phyloP scores from a whole-genome alignment of 2,888 invertebrate species.

The Strigamia maritima region DNA sequence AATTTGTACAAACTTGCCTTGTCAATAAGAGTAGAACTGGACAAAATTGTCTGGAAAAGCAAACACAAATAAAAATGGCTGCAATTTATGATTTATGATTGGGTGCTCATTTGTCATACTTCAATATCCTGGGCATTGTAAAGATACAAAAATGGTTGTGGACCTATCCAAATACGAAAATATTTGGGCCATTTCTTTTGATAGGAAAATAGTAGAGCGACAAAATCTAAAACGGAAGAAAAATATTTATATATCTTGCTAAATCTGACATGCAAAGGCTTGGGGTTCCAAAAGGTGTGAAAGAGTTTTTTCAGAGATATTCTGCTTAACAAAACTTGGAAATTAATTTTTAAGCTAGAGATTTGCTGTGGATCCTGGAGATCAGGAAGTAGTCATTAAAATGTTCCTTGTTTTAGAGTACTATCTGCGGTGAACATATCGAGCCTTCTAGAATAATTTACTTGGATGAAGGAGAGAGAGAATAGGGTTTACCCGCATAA shows the following conservation, averaged over 20 bases:
- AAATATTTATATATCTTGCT: not conserved
- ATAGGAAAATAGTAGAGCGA: not conserved
- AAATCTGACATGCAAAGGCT: not conserved
- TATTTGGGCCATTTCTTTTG: not conserved
- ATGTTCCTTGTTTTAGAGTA: too few relatives aligned
- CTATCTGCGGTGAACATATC: too few relatives aligned
- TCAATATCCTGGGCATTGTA: not conserved
- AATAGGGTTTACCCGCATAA: too few relatives aligned
- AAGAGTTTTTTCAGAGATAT: too few relatives aligned
- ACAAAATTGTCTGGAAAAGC: not conserved
- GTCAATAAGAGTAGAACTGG: not conserved
- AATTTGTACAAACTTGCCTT: slow-evolving; percentile 36
- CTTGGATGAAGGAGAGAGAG: too few relatives aligned
- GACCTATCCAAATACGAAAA: not conserved
- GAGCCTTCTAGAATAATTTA: too few relatives aligned
- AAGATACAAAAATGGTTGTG: not conserved
- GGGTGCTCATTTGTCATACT: not conserved
- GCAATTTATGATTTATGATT: not conserved
- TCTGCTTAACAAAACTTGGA: too few relatives aligned
- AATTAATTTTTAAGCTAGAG: too few relatives aligned
- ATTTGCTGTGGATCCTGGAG: too few relatives aligned
- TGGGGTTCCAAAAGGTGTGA: too few relatives aligned
- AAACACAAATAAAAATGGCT: not conserved
- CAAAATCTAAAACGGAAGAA: not conserved
- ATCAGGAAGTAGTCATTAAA: too few relatives aligned